Evolutionary conservation across 2,113 vertebrate genomes (phyloP).

Genomic region (Porphyrio hochstetteri): DNA sequence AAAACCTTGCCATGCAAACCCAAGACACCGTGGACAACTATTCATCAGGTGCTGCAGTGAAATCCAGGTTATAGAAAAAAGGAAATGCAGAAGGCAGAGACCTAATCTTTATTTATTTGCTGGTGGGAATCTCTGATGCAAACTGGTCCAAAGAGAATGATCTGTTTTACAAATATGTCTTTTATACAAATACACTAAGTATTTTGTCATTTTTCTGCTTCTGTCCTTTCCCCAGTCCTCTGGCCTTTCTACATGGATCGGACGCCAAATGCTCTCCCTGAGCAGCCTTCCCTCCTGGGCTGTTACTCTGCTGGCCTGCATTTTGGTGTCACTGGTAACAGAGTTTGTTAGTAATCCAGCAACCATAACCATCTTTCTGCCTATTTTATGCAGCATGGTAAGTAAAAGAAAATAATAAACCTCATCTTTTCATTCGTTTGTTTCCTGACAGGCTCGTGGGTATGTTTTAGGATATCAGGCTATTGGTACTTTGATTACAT

Average conservation of each 20-base stretch:
- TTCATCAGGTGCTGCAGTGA: not conserved
- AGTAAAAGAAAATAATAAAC: slow-evolving; percentile 9
- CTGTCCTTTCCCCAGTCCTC: slow-evolving; percentile 76
- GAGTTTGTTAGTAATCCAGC: slow-evolving; percentile 98
- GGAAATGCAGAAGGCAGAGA: not conserved
- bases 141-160: not conserved
- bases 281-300: slow-evolving; percentile 94
- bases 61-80: not conserved
- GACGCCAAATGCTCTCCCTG: slow-evolving; percentile 92
- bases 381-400: slow-evolving; percentile 95
- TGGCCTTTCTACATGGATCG: slow-evolving; percentile 95
- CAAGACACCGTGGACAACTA: not conserved
- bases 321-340: slow-evolving; percentile 93
- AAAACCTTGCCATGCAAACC: no score
- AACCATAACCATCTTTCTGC: slow-evolving; percentile 96
- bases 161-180: not conserved
- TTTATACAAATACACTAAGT: not conserved
- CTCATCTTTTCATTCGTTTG: not conserved
- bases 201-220: not conserved
- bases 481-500: not conserved
- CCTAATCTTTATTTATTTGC: not conserved
- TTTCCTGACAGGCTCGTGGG: not conserved
- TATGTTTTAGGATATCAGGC: not conserved
- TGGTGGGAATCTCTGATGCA: not conserved
- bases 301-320: slow-evolving; percentile 91